phyloP scores from a whole-genome alignment of 2,113 vertebrate genomes.

The Dendrocopos noguchii region DNA sequence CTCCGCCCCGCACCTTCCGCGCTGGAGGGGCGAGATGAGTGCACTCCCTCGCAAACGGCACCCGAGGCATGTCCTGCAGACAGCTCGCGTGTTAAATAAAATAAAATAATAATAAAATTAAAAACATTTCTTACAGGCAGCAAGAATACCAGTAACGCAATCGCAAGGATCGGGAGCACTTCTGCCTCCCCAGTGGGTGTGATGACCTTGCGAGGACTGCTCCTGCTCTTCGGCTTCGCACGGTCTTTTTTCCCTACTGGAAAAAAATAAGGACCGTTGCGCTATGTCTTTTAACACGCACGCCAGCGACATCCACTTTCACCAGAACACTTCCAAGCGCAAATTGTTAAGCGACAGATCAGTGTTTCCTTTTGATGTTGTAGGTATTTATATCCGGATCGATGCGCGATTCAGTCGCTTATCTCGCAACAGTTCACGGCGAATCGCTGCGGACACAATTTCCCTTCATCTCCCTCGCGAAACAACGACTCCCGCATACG shows the following conservation, averaged over 20 bases:
- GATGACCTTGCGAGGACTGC: slow-evolving; percentile 74
- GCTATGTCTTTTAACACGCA: not conserved
- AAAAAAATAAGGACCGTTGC: slow-evolving; percentile 53
- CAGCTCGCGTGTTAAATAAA: not conserved
- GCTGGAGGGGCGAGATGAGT: not conserved
- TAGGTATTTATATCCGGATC: not conserved
- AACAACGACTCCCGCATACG: not conserved
- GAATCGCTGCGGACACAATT: not conserved
- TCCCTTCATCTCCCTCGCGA: not conserved
- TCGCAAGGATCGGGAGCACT: not conserved
- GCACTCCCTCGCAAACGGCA: not conserved
- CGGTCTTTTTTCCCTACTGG: not conserved
- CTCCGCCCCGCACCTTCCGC: not conserved
- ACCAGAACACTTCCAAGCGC: not conserved
- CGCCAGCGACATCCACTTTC: not conserved
- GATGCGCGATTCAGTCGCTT: not conserved
- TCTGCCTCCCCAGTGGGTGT: not conserved
- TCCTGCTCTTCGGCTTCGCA: not conserved
- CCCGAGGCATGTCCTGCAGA: not conserved
- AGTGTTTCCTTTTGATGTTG: not conserved
- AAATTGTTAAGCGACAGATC: not conserved
- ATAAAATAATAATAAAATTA: not conserved
- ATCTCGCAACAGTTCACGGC: not conserved
- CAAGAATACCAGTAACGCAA: not conserved
- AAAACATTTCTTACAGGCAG: not conserved